Evolutionary conservation across 2,797 vertebrate genomes (phyloP).

Genomic region (Todus mexicanus): DNA sequence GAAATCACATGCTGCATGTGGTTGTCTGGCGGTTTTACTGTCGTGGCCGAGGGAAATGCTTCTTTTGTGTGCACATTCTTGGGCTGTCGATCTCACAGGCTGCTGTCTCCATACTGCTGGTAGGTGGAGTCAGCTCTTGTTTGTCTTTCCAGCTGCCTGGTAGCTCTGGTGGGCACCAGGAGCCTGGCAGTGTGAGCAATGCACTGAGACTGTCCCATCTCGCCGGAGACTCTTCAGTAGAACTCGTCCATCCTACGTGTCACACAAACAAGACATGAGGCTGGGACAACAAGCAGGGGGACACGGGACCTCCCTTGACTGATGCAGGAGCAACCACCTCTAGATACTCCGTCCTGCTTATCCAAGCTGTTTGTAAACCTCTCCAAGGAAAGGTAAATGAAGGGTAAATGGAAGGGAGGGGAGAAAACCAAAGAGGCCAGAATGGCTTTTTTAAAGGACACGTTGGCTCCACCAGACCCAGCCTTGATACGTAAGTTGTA

Average conservation of each 20-base stretch:
- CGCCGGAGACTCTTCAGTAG: background rate
- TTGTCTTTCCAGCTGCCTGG: conserved; percentile 23
- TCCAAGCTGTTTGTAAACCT: background rate
- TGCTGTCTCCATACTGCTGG: conserved; percentile 51
- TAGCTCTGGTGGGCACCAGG: background rate
- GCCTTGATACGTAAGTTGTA: background rate
- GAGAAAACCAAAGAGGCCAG: background rate
- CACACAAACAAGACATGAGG: background rate
- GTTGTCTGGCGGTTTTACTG: conserved; percentile 62
- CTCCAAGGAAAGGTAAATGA: background rate
- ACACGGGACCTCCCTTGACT: background rate
- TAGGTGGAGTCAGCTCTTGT: conserved; percentile 45
- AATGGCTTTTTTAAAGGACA: background rate
- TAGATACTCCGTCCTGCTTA: background rate
- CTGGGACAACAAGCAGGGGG: background rate
- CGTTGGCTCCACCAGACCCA: background rate
- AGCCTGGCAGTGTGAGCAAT: background rate
- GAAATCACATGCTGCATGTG: conserved; percentile 66
- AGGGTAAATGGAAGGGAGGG: background rate
- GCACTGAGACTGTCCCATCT: background rate
- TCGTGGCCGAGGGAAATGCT: conserved; percentile 46
- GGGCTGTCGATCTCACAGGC: conserved; percentile 33
- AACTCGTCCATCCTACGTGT: background rate
- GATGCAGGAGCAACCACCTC: background rate
- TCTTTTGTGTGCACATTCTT: conserved; percentile 58